phyloP scores from a whole-genome alignment of 2,888 invertebrate genomes.

The Papilio protenor region DNA sequence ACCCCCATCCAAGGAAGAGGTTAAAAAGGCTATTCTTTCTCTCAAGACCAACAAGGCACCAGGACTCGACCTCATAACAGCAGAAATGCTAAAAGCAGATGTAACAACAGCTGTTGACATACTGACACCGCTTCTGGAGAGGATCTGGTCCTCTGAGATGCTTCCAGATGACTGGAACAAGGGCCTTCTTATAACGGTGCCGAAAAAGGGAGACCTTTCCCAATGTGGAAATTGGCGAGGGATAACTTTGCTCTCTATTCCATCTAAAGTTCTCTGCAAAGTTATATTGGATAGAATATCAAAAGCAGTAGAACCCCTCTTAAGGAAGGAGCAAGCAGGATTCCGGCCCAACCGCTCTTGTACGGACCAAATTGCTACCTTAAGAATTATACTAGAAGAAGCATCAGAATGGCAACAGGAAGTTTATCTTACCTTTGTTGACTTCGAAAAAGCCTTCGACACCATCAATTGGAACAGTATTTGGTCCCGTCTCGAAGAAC shows the following conservation, averaged over 20 bases:
- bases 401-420: conserved; percentile 40
- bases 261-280: conserved; percentile 29
- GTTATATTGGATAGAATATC: conserved; percentile 23
- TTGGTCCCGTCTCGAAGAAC: conserved; percentile 21
- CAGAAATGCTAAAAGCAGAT: too few species aligned
- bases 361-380: conserved; percentile 38
- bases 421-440: conserved; percentile 35
- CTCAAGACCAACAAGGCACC: too few species aligned
- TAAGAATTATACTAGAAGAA: conserved; percentile 10
- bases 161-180: too few species aligned
- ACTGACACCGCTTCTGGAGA: too few species aligned
- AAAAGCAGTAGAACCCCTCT: conserved; percentile 20
- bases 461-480: conserved; percentile 35
- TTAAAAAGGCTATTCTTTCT: too few species aligned
- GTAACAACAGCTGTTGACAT: too few species aligned
- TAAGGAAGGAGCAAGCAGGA: conserved; percentile 31
- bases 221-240: conserved; percentile 11
- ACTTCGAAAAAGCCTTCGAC: conserved; percentile 43
- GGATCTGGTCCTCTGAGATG: too few species aligned
- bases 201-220: conserved; percentile 35
- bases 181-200: too few species aligned
- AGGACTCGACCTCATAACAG: too few species aligned
- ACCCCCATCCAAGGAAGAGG: too few species aligned
- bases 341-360: conserved; percentile 33
- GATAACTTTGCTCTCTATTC: conserved; percentile 17